Conservation (phyloP, 1,140 invertebrate species). For the Idris sp. region DNA sequence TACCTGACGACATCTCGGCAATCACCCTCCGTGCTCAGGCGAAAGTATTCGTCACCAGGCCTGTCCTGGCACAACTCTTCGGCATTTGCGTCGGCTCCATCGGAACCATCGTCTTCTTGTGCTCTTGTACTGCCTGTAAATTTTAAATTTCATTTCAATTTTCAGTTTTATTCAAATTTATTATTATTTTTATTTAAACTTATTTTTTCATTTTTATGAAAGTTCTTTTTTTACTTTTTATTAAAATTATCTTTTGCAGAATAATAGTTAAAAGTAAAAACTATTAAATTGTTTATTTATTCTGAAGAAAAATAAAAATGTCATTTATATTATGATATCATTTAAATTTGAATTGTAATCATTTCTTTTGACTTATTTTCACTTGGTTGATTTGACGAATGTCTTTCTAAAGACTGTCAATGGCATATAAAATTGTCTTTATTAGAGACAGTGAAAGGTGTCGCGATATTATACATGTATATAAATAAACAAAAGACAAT, state of each 20-base stretch:
- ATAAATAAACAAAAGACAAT: constrained; percentile 22
- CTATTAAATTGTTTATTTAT: too few relatives aligned
- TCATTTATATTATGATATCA: too few relatives aligned
- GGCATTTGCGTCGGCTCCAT: constrained; percentile 83
- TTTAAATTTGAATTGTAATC: background rate
- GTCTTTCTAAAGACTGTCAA: background rate
- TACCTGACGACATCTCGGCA: constrained; percentile 95
- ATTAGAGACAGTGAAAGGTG: constrained; percentile 19
- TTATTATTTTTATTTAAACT: too few relatives aligned
- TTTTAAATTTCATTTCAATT: constrained; percentile 10
- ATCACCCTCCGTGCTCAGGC: constrained; percentile 89
- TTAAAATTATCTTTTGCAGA: too few relatives aligned
- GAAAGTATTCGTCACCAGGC: constrained; percentile 93
- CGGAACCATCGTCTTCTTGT: constrained; percentile 83
- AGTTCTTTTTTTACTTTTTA: too few relatives aligned
- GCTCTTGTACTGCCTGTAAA: constrained; percentile 71
- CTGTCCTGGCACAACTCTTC: constrained; percentile 91
- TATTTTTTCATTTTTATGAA: background rate
- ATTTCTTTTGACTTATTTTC: background rate
- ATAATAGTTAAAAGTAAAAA: too few relatives aligned
- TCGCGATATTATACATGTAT: too few relatives aligned
- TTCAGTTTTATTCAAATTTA: background rate
- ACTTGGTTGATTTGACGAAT: constrained; percentile 4
- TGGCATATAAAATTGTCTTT: constrained; percentile 6
- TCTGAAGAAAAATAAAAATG: too few relatives aligned